Percentiles rank a stretch among this genome's conserved stretches.
Conservation (phyloP, 2,113 vertebrate genomes). For the Sakesphorus luctuosus region DNA sequence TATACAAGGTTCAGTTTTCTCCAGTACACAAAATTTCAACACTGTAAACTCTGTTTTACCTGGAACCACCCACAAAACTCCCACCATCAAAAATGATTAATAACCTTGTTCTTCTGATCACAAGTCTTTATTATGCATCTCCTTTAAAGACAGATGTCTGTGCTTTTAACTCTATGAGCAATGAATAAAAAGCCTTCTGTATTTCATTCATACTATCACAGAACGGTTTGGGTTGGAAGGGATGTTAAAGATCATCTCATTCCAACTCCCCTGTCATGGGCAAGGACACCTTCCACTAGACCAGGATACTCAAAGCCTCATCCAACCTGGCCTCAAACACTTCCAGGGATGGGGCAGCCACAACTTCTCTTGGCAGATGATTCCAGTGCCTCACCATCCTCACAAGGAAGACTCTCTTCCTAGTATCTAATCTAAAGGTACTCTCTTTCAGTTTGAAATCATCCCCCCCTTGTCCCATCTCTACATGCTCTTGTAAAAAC, state of each 20-base stretch:
- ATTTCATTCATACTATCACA: background rate
- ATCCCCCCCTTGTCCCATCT: background rate
- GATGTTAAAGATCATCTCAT: background rate
- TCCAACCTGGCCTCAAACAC: background rate
- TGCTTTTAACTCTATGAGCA: background rate
- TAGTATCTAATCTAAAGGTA: background rate
- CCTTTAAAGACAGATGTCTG: background rate
- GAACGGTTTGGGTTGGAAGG: background rate
- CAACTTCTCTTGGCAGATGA: background rate
- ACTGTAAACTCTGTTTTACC: background rate
- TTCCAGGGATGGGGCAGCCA: background rate
- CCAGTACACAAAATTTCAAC: background rate
- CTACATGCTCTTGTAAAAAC: rapidly evolving
- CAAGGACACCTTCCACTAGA: background rate
- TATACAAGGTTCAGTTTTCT: background rate
- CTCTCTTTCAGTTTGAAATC: background rate
- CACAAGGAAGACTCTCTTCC: background rate
- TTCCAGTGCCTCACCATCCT: background rate
- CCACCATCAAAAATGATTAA: background rate
- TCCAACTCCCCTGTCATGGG: too few species aligned
- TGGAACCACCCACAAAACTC: background rate
- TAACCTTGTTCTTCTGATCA: background rate
- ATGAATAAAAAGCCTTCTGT: rapidly evolving
- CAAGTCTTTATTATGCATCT: background rate
- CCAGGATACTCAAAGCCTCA: background rate